Base-by-base conservation (phyloP, 2,113 vertebrate species). In the Neolamprologus caudopunctatus region DNA sequence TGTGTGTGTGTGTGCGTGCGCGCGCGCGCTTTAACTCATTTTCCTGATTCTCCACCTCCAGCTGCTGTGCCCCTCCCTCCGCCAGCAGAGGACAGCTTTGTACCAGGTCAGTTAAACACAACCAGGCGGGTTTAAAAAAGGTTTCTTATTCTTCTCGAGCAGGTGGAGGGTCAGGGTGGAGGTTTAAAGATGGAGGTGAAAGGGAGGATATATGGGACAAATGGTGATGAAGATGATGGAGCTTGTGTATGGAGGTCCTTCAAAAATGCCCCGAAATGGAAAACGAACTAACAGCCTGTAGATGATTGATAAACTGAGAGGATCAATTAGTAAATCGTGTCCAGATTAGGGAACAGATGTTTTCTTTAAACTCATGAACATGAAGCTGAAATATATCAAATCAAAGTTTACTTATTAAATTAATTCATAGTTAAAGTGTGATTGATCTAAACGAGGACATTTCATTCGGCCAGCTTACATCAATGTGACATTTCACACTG, bases 31-130 rank as follows among this genome's bases (percentile, higher is more conserved):
- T 47, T 47, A 47, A 47, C 45, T 47, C 45, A 0, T 47, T 47
- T 47, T 47, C 0, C 7, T 16, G 45, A 47, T 73, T 17, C 8
- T 73, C 40, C 13, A 1, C 80, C 12, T 79, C 8, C 78, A 96
- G 94, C 94, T 55, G 91, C 92, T 1, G 92, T 93, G 6, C 90
- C 92, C 13, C 92, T 95, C 1, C 92, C 94, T 66, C 2, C 88
- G 0, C 4, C 80, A 5, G 90, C 87, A 13, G 90, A 92, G 37
- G 93, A 94, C 2, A 53, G 86, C 24, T 94, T 95, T 24, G 35
- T 94, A 1, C 88, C 95, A 84, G 94, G 95, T 95, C 10, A 35
- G 91, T 91, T 31, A 12, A 58, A 14, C 4, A 13, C 3, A 45
- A 16, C 13, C 21, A 45, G 66, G 21, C 2, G 3, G 61, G 61